Conservation (phyloP, 2,113 vertebrate species). For the Terrapene triunguis region DNA sequence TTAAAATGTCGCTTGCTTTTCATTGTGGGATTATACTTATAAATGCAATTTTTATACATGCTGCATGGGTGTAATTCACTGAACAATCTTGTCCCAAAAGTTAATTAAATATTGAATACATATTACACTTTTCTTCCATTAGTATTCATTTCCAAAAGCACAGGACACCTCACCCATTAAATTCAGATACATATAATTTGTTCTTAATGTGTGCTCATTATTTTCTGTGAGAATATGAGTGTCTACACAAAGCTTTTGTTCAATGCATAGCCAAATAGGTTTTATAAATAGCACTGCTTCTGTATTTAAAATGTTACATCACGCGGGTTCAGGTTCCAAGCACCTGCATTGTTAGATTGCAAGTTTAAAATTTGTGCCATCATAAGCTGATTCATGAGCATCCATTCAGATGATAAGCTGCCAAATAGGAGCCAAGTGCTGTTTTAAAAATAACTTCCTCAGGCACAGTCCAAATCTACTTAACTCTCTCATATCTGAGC, state of each 20-base stretch:
- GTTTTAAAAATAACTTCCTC: constrained; percentile 19
- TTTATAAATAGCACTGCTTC: constrained; percentile 33
- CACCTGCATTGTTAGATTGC: not conserved
- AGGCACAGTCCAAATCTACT: not conserved
- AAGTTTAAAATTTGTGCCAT: not conserved
- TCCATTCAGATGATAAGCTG: not conserved
- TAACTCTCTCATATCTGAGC: not conserved
- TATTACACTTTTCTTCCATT: constrained; percentile 50
- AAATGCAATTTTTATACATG: not conserved
- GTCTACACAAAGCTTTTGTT: constrained; percentile 54
- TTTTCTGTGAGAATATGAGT: constrained; percentile 60
- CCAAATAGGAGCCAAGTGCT: not conserved
- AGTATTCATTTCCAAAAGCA: constrained; percentile 60
- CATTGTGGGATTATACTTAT: not conserved
- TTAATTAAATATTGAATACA: constrained; percentile 63
- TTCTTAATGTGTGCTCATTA: constrained; percentile 64
- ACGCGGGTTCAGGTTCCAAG: constrained; percentile 3
- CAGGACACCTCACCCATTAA: constrained; percentile 52
- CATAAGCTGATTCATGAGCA: not conserved
- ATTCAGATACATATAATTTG: constrained; percentile 59
- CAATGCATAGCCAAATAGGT: constrained; percentile 30
- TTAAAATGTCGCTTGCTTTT: not conserved
- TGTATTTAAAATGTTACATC: constrained; percentile 44
- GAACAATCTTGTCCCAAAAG: constrained; percentile 44
- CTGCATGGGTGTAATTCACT: constrained; percentile 10